Percentiles rank a stretch among this genome's conserved stretches.
Evolutionary conservation across 2,888 invertebrate species (phyloP).

Genomic region (Odontocolon sp.): DNA sequence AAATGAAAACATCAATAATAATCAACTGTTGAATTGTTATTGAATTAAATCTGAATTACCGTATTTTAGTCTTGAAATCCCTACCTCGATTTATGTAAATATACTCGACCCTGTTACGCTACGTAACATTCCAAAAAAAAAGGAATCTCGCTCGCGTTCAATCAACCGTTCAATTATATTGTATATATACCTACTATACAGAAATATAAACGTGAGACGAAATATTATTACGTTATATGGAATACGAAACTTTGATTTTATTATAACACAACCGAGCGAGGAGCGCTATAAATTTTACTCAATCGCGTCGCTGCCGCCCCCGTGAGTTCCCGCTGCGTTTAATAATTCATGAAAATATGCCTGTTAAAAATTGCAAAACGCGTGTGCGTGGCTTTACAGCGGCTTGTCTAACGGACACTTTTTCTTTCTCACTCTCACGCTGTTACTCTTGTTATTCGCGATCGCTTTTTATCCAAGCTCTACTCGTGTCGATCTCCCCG

Average conservation of each 20-base stretch:
- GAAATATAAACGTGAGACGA: not conserved
- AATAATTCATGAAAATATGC: constrained; percentile 60
- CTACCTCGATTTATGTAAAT: too few relatives aligned
- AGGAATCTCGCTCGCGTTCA: constrained; percentile 1
- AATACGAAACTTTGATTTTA: constrained; percentile 57
- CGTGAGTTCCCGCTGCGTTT: constrained; percentile 35
- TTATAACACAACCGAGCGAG: constrained; percentile 48
- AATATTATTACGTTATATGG: constrained; percentile 2
- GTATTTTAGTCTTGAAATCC: too few relatives aligned
- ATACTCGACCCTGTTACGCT: not conserved
- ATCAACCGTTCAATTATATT: constrained; percentile 28
- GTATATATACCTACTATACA: not conserved
- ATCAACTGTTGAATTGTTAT: too few relatives aligned
- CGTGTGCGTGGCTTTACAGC: constrained; percentile 41
- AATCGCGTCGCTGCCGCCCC: constrained; percentile 23
- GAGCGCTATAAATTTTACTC: constrained; percentile 53
- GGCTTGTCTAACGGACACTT: constrained; percentile 24
- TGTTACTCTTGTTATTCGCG: constrained; percentile 1
- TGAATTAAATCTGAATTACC: too few relatives aligned
- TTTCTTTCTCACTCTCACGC: constrained; percentile 10
- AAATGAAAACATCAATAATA: too few relatives aligned
- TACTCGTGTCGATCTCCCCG: constrained; percentile 28
- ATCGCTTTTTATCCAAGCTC: constrained; percentile 19
- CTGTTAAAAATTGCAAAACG: constrained; percentile 55
- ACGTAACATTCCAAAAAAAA: constrained; percentile 1